Conservation (phyloP, 2,888 invertebrate genomes). For the Monoplex corrugatus region DNA sequence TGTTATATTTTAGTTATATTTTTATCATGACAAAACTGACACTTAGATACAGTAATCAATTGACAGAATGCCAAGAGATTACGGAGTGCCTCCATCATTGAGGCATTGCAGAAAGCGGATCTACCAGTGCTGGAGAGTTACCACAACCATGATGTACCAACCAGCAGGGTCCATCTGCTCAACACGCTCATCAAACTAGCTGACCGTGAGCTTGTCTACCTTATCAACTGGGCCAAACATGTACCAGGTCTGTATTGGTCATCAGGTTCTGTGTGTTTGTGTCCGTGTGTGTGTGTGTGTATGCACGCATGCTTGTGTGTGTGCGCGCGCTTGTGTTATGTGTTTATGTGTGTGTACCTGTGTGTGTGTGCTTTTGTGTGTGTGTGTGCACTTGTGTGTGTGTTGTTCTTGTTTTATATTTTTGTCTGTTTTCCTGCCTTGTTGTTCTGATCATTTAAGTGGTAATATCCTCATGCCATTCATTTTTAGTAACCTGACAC, state of each 20-base stretch:
- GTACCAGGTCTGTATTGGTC: conserved; percentile 71
- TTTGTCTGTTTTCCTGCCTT: no score
- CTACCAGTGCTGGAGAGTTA: conserved; percentile 73
- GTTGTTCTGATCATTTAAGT: no score
- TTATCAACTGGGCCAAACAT: conserved; percentile 80
- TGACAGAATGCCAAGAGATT: conserved; percentile 70
- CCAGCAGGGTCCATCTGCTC: conserved; percentile 72
- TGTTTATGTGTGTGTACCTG: not conserved
- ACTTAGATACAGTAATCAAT: no score
- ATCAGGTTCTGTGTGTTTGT: no score
- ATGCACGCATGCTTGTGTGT: no score
- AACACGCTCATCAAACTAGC: conserved; percentile 76
- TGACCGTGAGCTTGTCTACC: conserved; percentile 77
- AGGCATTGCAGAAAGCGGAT: conserved; percentile 74
- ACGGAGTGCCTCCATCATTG: conserved; percentile 68
- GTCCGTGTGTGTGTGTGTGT: no score
- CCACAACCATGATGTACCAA: conserved; percentile 73
- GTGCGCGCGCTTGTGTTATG: no score
- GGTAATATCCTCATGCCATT: no score
- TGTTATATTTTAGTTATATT: no score
- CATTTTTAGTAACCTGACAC: no score
- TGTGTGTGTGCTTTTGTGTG: not conserved
- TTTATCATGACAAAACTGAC: no score
- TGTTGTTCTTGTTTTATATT: not conserved
- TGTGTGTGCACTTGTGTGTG: not conserved